These are phyloP conservation scores for Cheilinus undulatus DNA, from an alignment of 2,113 vertebrate genomes.

Conservation along the genomic window DNA sequence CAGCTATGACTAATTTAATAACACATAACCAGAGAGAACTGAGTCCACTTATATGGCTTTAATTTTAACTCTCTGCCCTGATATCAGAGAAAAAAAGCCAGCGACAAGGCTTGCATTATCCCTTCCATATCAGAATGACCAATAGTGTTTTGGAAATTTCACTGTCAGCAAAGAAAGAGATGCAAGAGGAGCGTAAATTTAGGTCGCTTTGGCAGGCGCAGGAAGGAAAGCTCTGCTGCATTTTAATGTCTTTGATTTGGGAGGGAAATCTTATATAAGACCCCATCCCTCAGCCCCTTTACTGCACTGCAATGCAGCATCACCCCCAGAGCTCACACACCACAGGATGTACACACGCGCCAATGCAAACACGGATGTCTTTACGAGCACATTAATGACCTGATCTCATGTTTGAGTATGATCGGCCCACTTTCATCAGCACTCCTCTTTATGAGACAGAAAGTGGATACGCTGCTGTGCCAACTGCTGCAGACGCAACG, in stretches of 20 bases:
- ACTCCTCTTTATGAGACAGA: conserved; percentile 25
- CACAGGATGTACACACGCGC: conserved; percentile 7
- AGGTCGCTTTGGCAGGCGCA: conserved; percentile 1
- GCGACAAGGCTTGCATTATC: not conserved
- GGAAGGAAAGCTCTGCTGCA: conserved; percentile 24
- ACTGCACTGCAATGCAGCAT: conserved; percentile 78
- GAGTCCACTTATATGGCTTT: not conserved
- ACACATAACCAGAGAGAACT: not conserved
- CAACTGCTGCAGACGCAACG: too few relatives aligned
- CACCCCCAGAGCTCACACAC: conserved; percentile 62
- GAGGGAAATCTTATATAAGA: conserved; percentile 78
- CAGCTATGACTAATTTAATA: not conserved
- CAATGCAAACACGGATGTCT: conserved; percentile 5
- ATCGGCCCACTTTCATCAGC: not conserved
- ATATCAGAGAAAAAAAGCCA: not conserved
- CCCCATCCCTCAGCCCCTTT: conserved; percentile 60
- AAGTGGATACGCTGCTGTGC: conserved; percentile 4
- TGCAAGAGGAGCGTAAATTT: not conserved
- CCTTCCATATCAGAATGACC: not conserved
- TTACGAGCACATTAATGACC: not conserved
- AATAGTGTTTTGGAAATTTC: not conserved
- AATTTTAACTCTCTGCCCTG: not conserved
- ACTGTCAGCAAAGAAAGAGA: not conserved
- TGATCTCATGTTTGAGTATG: not conserved
- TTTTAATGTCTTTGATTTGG: conserved; percentile 67